phyloP scores from a whole-genome alignment of 2,888 invertebrate genomes.

The Proisotoma minuta region DNA sequence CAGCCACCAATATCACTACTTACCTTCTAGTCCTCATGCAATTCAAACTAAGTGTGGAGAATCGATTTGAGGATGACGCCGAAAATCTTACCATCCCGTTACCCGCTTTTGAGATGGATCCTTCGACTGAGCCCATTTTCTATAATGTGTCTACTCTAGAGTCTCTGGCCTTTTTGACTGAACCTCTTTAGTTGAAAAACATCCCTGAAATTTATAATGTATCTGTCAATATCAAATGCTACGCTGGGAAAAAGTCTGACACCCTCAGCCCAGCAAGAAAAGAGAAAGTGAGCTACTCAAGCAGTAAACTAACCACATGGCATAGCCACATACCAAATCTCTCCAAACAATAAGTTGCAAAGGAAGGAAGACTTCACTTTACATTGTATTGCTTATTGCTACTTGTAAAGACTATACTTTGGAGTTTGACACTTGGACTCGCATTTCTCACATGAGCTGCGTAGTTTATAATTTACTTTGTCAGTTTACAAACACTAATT shows the following conservation, averaged over 20 bases:
- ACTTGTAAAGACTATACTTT: no score
- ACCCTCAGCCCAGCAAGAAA: background rate
- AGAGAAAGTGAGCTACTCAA: background rate
- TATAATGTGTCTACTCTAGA: constrained; percentile 11
- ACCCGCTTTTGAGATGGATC: constrained; percentile 12
- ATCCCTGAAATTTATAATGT: constrained; percentile 17
- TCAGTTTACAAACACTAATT: constrained; percentile 14
- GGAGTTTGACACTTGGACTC: constrained; percentile 11
- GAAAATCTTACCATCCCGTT: constrained; percentile 8
- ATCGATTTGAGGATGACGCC: constrained; percentile 6
- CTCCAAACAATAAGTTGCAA: background rate
- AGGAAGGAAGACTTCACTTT: background rate
- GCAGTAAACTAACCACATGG: background rate
- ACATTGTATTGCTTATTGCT: background rate
- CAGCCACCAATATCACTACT: constrained; percentile 41
- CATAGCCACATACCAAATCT: background rate
- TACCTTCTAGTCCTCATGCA: constrained; percentile 44
- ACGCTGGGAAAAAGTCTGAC: background rate
- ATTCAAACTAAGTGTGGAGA: constrained; percentile 43
- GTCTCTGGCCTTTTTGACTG: constrained; percentile 16
- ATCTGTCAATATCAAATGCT: constrained; percentile 20
- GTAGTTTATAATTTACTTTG: constrained; percentile 17
- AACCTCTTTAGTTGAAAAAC: constrained; percentile 12
- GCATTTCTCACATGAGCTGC: constrained; percentile 9
- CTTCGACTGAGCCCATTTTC: constrained; percentile 16